These are phyloP conservation scores for Drosophila anomalata DNA, from an alignment of 2,888 invertebrate species.

Conservation along the genomic window DNA sequence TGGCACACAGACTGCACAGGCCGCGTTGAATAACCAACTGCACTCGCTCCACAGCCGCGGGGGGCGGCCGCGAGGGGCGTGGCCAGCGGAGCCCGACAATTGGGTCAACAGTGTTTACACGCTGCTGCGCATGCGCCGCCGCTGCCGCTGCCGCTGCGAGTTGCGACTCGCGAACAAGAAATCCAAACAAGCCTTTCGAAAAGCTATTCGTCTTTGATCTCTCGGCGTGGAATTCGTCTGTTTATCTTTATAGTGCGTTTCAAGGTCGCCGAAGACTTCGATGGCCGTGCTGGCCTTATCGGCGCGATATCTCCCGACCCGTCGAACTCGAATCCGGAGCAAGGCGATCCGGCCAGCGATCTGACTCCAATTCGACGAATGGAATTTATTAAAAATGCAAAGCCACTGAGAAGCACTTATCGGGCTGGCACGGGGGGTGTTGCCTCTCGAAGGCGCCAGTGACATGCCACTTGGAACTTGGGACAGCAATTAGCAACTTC, in stretches of 20 bases:
- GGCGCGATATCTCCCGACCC: constrained; percentile 25
- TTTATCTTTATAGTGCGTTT: constrained; percentile 30
- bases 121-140: constrained; percentile 44
- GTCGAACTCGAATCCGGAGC: constrained; percentile 22
- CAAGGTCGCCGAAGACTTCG: constrained; percentile 46
- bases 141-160: constrained; percentile 7
- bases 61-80: constrained; percentile 27
- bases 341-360: constrained; percentile 31
- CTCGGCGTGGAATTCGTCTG: constrained; percentile 25
- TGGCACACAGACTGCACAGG: not conserved
- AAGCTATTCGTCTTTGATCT: not conserved
- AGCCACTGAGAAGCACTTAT: constrained; percentile 8
- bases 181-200: constrained; percentile 12
- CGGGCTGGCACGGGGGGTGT: not conserved
- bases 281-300: constrained; percentile 24
- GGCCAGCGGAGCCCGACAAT: constrained; percentile 56
- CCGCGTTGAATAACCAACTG: not conserved
- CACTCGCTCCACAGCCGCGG: not conserved
- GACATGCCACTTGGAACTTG: not conserved
- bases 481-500: constrained; percentile 24
- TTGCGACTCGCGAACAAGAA: constrained; percentile 3
- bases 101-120: constrained; percentile 62
- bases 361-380: not conserved
- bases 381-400: not conserved
- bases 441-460: too few species aligned